Evolutionary conservation across 2,888 invertebrate genomes (phyloP).

Genomic region (Micoletzkya japonica): DNA sequence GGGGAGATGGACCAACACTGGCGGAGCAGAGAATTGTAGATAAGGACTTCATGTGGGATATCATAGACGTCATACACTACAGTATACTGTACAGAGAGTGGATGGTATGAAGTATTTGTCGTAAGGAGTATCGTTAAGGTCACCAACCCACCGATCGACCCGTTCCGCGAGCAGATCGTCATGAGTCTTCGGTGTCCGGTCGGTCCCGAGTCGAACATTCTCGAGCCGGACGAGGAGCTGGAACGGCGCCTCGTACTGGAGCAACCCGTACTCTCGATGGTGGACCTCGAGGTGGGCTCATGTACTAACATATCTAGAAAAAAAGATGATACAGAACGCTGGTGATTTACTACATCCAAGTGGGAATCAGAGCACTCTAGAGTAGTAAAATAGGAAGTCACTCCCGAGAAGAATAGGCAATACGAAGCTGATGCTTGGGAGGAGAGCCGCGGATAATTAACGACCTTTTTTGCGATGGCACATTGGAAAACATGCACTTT

Average conservation of each 20-base stretch:
- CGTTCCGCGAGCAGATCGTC: constrained; percentile 96
- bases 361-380: too few species aligned
- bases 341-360: too few species aligned
- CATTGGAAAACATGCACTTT: too few species aligned
- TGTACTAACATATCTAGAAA: too few species aligned
- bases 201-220: constrained; percentile 84
- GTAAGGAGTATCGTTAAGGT: constrained; percentile 58
- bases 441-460: too few species aligned
- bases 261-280: constrained; percentile 89
- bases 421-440: too few species aligned
- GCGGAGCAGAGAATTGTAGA: too few species aligned
- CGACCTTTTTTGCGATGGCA: too few species aligned
- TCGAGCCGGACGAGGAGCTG: constrained; percentile 82
- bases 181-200: constrained; percentile 97
- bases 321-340: too few species aligned
- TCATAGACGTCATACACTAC: not conserved
- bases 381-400: too few species aligned
- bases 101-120: not conserved
- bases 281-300: constrained; percentile 78
- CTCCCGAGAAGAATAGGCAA: too few species aligned
- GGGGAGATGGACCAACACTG: not conserved
- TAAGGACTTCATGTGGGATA: too few species aligned
- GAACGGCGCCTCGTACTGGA: constrained; percentile 86
- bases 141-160: constrained; percentile 99
- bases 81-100: not conserved